Percentiles rank a stretch among this genome's conserved stretches.
Conservation (phyloP, 2,888 invertebrate species). For the Drosophila robusta region DNA sequence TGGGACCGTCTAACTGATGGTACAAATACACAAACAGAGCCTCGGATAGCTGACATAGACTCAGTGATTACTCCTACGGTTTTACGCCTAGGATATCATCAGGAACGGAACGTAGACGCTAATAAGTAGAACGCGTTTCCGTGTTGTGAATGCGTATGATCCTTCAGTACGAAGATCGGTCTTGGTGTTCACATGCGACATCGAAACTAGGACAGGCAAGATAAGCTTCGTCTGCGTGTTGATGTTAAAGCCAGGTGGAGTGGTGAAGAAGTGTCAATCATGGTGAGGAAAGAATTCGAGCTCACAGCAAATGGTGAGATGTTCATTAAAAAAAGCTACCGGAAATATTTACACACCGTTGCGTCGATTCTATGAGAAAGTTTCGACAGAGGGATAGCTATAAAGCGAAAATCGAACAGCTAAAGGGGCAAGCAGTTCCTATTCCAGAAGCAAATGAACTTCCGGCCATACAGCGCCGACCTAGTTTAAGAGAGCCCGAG, state of each 20-base stretch:
- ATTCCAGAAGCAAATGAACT: no score
- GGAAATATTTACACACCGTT: slow-evolving; percentile 17
- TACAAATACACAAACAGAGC: not conserved
- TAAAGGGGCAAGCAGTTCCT: no score
- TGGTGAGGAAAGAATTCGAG: slow-evolving; percentile 9
- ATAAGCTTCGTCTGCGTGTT: no score
- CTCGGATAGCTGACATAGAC: no score
- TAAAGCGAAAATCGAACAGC: no score
- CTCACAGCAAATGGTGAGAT: slow-evolving; percentile 18
- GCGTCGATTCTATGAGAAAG: no score
- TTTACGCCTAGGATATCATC: no score
- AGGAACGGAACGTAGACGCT: not conserved
- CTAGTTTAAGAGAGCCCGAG: slow-evolving; percentile 14
- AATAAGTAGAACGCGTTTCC: slow-evolving; percentile 2
- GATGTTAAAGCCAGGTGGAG: slow-evolving; percentile 1
- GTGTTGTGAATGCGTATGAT: slow-evolving; percentile 3
- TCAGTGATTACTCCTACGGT: no score
- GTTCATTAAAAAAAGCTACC: slow-evolving; percentile 17
- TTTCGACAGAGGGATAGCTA: no score
- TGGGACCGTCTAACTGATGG: not conserved
- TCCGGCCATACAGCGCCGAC: slow-evolving; percentile 27
- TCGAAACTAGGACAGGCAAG: no score
- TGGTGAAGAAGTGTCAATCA: slow-evolving; percentile 5
- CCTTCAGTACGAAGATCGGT: slow-evolving; percentile 1
- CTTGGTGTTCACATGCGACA: slow-evolving; percentile 8